A percentile compares a stretch with the other conserved stretches of the same genome.
These are phyloP conservation scores for Rhopalosiphum maidis DNA, from an alignment of 1,140 invertebrate species.

Conservation along the genomic window DNA sequence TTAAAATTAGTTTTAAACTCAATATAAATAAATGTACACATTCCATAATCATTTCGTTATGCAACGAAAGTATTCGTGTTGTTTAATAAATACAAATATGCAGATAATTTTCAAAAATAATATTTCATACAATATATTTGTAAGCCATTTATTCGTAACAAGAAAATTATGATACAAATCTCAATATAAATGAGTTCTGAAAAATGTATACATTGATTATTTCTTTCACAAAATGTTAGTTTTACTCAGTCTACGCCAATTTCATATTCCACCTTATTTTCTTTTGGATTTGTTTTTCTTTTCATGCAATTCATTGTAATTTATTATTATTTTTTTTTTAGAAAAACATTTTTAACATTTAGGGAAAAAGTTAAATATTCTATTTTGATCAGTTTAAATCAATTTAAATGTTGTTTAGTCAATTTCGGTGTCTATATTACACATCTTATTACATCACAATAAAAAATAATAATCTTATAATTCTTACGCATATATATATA, in stretches of 20 bases:
- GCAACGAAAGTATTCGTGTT: not conserved
- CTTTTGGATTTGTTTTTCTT: not conserved
- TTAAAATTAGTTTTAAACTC: not conserved
- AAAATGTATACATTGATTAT: not conserved
- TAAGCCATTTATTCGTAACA: not conserved
- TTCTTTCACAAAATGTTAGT: not conserved
- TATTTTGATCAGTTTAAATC: too few relatives aligned
- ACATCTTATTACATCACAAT: too few relatives aligned
- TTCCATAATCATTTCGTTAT: not conserved
- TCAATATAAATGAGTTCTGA: not conserved
- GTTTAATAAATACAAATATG: not conserved
- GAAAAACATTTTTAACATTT: not conserved
- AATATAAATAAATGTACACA: not conserved
- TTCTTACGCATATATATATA: not conserved
- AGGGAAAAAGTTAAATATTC: not conserved
- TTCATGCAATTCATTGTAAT: not conserved
- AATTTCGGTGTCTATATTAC: not conserved
- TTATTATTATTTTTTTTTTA: not conserved
- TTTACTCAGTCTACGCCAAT: not conserved
- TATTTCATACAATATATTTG: not conserved
- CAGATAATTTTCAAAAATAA: not conserved
- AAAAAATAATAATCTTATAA: not conserved
- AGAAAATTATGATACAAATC: not conserved
- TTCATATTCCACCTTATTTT: not conserved
- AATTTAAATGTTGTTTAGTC: not conserved